Conservation (phyloP, 2,888 invertebrate species). For the Diarsia mendica region DNA sequence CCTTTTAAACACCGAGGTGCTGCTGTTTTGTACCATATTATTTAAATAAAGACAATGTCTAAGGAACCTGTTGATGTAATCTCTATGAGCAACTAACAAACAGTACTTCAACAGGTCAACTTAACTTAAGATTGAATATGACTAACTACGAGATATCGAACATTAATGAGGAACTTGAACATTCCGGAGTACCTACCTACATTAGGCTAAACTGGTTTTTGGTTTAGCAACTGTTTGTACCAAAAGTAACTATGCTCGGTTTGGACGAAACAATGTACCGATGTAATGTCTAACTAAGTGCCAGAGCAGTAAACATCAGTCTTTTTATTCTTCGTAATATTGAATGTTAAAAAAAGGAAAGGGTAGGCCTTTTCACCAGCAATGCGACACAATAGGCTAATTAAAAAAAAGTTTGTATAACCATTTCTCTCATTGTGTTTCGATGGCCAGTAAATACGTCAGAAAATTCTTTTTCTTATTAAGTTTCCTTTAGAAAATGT, state of each 20-base stretch:
- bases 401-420: background rate
- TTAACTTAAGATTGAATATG: slow-evolving; percentile 14
- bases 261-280: background rate
- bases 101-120: slow-evolving; percentile 7
- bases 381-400: too few relatives aligned
- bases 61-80: background rate
- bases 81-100: background rate
- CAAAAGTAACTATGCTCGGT: background rate
- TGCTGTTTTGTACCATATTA: background rate
- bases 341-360: too few relatives aligned
- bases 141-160: slow-evolving; percentile 9
- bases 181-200: too few relatives aligned
- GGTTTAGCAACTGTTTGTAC: slow-evolving; percentile 26
- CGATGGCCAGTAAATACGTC: background rate
- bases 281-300: background rate
- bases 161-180: slow-evolving; percentile 14
- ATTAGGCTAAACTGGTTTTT: slow-evolving; percentile 34
- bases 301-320: background rate
- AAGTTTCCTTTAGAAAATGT: slow-evolving; percentile 4
- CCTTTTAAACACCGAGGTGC: background rate
- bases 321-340: too few relatives aligned
- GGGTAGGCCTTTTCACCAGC: too few relatives aligned
- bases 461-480: background rate
- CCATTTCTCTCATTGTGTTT: background rate
- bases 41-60: background rate